These are phyloP conservation scores for Sciaenops ocellatus DNA, from an alignment of 2,797 vertebrate genomes.

Conservation along the genomic window DNA sequence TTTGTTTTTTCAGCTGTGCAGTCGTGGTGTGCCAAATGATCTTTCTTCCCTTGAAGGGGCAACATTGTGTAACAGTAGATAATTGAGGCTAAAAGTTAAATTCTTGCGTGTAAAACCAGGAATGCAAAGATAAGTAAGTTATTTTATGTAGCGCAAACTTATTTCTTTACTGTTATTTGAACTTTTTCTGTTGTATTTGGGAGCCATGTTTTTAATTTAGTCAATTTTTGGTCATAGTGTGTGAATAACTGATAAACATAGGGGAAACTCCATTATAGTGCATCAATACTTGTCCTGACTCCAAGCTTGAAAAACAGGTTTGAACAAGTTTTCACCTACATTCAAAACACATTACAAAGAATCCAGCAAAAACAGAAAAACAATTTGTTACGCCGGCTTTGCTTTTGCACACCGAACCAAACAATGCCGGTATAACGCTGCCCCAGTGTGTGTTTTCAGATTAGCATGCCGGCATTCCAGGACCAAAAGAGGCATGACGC, in stretches of 20 bases:
- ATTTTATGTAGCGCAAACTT: not conserved
- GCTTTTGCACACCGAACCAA: no score
- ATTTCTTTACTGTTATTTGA: not conserved
- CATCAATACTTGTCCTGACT: slow-evolving; percentile 5
- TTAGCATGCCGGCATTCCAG: no score
- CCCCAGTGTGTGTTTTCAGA: no score
- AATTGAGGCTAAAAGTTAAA: slow-evolving; percentile 20
- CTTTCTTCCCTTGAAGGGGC: slow-evolving; percentile 20
- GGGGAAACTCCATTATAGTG: not conserved
- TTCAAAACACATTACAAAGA: not conserved
- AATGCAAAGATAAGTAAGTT: not conserved
- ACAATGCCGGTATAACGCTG: no score
- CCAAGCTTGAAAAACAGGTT: not conserved
- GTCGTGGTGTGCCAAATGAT: slow-evolving; percentile 26
- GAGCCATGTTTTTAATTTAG: not conserved
- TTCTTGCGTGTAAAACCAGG: not conserved
- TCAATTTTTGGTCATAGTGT: not conserved
- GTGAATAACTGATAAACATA: not conserved
- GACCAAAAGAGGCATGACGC: no score
- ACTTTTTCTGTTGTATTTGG: not conserved
- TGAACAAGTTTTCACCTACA: slow-evolving; percentile 23
- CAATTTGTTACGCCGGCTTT: no score
- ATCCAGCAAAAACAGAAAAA: no score
- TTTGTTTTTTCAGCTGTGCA: slow-evolving; percentile 22
- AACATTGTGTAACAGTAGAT: slow-evolving; percentile 40